Conservation (phyloP, 35 echinoderm and acorn worm genomes). For the Apostichopus parvimensis region DNA sequence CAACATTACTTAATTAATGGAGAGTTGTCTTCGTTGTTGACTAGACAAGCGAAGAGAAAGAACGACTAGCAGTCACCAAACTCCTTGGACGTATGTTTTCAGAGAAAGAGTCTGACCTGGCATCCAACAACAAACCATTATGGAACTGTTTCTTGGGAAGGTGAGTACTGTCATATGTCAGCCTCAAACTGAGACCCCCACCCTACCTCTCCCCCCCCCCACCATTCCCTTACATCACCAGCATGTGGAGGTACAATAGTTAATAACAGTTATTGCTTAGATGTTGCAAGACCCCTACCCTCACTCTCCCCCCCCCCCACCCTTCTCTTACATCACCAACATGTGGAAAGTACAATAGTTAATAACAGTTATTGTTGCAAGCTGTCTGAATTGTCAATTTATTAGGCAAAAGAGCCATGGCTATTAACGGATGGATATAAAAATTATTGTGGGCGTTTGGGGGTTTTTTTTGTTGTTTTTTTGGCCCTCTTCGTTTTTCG, state of each 20-base stretch:
- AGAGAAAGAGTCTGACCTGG: slow-evolving; percentile 94
- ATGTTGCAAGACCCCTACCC: too few species aligned
- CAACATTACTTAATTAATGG: background rate
- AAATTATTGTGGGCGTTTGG: too few species aligned
- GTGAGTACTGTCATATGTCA: slow-evolving; percentile 33
- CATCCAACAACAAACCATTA: slow-evolving; percentile 87
- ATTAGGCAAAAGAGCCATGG: too few species aligned
- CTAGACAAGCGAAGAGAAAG: slow-evolving; percentile 95
- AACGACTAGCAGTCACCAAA: slow-evolving; percentile 85
- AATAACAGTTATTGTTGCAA: background rate
- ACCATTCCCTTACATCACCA: too few species aligned
- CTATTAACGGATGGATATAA: too few species aligned
- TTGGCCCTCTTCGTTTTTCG: too few species aligned
- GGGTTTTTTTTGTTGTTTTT: too few species aligned
- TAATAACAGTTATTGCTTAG: background rate
- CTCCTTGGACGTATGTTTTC: slow-evolving; percentile 96
- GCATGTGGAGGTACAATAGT: too few species aligned
- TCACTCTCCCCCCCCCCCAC: too few species aligned
- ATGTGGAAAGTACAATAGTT: too few species aligned
- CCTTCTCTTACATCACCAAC: too few species aligned
- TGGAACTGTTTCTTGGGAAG: slow-evolving; percentile 98
- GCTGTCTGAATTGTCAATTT: background rate
- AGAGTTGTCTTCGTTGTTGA: background rate
- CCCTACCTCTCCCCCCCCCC: too few species aligned
- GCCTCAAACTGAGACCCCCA: background rate